Conservation (phyloP, 1,140 invertebrate genomes). For the Atta texana region DNA sequence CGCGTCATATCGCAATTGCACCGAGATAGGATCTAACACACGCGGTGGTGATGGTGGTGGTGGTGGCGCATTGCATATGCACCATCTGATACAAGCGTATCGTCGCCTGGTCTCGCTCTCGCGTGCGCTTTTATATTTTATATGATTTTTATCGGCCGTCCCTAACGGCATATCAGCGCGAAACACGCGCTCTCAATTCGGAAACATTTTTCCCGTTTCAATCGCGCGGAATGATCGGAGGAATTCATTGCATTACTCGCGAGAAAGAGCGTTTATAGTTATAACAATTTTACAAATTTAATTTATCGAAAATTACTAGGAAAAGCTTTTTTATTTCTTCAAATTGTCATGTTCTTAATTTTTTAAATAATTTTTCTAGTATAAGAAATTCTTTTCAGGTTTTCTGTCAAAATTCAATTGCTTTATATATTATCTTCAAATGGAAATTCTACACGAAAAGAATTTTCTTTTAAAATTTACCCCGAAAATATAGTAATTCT, state of each 20-base stretch:
- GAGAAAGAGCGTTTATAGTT: neutral
- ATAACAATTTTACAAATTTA: neutral
- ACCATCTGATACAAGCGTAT: constrained; percentile 27
- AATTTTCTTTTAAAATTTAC: too few species aligned
- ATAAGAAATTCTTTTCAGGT: neutral
- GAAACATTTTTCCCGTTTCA: constrained; percentile 10
- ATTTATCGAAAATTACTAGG: neutral
- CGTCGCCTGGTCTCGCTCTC: neutral
- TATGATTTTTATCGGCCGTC: constrained; percentile 72
- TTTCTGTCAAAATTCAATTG: too few species aligned
- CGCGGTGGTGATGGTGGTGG: neutral
- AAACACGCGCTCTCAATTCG: constrained; percentile 19
- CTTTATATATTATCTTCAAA: neutral
- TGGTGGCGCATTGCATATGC: constrained; percentile 23
- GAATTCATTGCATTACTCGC: neutral
- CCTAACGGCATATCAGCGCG: constrained; percentile 26
- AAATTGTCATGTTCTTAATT: neutral
- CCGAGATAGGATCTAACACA: constrained; percentile 62
- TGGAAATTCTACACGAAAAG: neutral
- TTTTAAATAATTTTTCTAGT: too few species aligned
- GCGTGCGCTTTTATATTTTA: constrained; percentile 60
- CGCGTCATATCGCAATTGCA: constrained; percentile 66
- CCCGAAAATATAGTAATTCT: too few species aligned
- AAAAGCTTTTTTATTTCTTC: neutral
- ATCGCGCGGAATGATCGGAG: neutral